A percentile compares a stretch with the other conserved stretches of the same genome.
Conservation (phyloP, 2,113 vertebrate genomes). For the Chamaetylas fuelleborni region DNA sequence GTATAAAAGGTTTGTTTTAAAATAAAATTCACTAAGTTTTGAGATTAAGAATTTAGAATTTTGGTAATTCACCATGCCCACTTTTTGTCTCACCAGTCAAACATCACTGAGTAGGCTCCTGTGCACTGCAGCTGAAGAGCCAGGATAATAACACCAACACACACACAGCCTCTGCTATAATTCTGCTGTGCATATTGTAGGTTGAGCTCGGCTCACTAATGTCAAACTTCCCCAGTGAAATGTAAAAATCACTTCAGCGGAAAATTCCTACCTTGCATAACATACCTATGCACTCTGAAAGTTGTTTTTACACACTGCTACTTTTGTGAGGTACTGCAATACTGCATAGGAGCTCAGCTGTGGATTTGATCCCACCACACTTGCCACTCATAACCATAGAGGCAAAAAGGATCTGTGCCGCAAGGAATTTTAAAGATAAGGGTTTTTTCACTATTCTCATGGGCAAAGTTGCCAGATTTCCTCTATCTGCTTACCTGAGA, state of each 20-base stretch:
- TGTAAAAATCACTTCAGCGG: neutral
- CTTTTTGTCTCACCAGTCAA: neutral
- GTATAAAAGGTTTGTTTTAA: neutral
- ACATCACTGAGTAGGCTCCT: neutral
- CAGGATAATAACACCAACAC: neutral
- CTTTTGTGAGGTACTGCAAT: neutral
- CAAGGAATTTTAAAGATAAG: neutral
- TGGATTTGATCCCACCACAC: neutral
- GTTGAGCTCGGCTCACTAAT: neutral
- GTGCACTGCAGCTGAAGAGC: neutral
- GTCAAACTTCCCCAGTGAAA: neutral
- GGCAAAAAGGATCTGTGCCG: neutral
- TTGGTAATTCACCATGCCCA: neutral
- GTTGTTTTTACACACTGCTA: neutral
- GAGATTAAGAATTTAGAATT: neutral
- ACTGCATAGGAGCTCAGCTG: neutral
- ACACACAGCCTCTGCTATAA: neutral
- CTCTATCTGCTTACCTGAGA: neutral
- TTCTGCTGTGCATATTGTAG: neutral
- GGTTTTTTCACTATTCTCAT: neutral
- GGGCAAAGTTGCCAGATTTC: neutral
- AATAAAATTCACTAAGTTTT: neutral
- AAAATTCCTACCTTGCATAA: neutral
- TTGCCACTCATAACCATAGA: neutral
- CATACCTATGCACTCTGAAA: neutral